phyloP scores from a whole-genome alignment of 2,888 invertebrate species.

The Cerastoderma edule region DNA sequence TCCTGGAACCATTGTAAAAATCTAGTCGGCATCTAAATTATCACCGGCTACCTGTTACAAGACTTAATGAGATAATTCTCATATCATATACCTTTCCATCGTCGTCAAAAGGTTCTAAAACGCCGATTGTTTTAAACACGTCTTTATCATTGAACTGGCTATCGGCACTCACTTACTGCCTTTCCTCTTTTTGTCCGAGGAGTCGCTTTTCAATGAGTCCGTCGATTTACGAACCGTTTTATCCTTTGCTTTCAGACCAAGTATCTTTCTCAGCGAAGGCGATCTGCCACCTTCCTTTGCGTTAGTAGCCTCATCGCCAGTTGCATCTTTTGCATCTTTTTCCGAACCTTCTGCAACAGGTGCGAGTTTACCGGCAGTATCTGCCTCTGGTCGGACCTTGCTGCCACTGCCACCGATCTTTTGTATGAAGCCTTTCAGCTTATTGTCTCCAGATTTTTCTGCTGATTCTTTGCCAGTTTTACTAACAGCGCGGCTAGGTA shows the following conservation, averaged over 20 bases:
- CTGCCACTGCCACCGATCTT: conserved; percentile 59
- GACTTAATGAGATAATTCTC: too few species aligned
- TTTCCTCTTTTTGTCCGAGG: conserved; percentile 50
- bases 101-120: not conserved
- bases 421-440: conserved; percentile 56
- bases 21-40: not conserved
- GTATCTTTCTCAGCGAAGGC: conserved; percentile 70
- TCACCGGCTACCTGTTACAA: not conserved
- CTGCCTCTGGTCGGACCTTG: conserved; percentile 53
- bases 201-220: conserved; percentile 57
- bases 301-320: conserved; percentile 49
- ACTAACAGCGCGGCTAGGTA: conserved; percentile 53
- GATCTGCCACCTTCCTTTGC: conserved; percentile 65
- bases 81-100: too few species aligned
- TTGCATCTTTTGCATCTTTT: conserved; percentile 22
- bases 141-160: not conserved
- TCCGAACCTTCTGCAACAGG: conserved; percentile 53
- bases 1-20: not conserved
- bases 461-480: conserved; percentile 45
- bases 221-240: conserved; percentile 64
- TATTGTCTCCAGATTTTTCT: conserved; percentile 46
- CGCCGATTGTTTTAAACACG: not conserved
- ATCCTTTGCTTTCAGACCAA: conserved; percentile 71
- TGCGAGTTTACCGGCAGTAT: conserved; percentile 47
- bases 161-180: conserved; percentile 48